Base-by-base conservation (phyloP, 2,113 vertebrate species). In the Coptodon rendalli region DNA sequence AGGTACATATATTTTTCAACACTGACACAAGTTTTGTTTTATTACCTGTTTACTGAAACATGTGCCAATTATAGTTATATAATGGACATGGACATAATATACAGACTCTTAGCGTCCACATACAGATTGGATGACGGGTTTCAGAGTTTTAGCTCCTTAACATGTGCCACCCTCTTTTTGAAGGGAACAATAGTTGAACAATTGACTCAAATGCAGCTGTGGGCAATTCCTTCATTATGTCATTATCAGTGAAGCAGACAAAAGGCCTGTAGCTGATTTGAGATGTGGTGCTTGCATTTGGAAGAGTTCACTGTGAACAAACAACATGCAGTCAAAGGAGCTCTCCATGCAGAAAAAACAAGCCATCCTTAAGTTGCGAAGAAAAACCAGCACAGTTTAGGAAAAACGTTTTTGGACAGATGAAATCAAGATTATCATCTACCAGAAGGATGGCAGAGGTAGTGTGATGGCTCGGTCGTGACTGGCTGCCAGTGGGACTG, bases 321-420 rank as follows among this genome's bases (percentile, higher is more conserved):
- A 61, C 8, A 61, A 9, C 0, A 0, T 31, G 27, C 8, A 3
- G 17, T 61, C 14, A 16, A 0, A 61, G 17, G 1, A 61, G 8
- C 14, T 31, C 27, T 17, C 57, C 8, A 31, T 31, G 14, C 57
- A 61, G 57, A n/a, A 17, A 31, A 61, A 61, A 31, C 27, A 61
- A 17, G 27, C 1, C 27, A 61, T 17, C 8, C 8, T 17, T 1
- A 31, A 61, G 27, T 17, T 17, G 14, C 27, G 3, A 17, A 61
- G 13, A 61, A 31, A 61, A 61, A 13, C 56, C 56, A 59, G 57
- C 27, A 61, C 57, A 61, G 27, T 61, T 61, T 29, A 9, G 57
- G 57, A 61, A 61, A 61, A 61, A 31, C n/a, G n/a, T n/a, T n/a
- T 36, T 36, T 36, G 34, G 31, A 34, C 6, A 34, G 31, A 34